Percentiles rank a stretch among this genome's conserved stretches.
phyloP scores from a whole-genome alignment of 2,888 invertebrate species.

The Baronia brevicornis region DNA sequence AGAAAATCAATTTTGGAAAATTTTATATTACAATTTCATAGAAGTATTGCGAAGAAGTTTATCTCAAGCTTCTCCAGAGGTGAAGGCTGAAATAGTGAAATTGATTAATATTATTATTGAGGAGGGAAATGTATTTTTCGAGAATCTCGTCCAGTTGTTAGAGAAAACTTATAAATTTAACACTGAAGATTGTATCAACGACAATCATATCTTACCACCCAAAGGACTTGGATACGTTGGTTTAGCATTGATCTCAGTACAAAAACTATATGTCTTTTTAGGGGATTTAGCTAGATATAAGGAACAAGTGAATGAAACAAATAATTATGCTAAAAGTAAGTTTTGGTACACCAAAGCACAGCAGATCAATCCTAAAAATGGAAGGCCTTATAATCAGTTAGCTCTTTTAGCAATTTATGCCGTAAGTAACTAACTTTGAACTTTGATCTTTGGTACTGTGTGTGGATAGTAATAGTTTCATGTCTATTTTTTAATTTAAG shows the following conservation, averaged over 20 bases:
- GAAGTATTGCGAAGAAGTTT: slow-evolving; percentile 85
- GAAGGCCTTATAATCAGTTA: slow-evolving; percentile 95
- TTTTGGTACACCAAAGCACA: slow-evolving; percentile 96
- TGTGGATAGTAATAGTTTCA: too few species aligned
- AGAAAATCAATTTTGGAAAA: slow-evolving; percentile 94
- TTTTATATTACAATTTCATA: slow-evolving; percentile 90
- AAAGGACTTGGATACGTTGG: slow-evolving; percentile 81
- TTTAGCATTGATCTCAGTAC: slow-evolving; percentile 88
- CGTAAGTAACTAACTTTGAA: slow-evolving; percentile 64
- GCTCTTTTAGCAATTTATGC: slow-evolving; percentile 91
- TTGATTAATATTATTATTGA: slow-evolving; percentile 82
- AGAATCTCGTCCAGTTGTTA: slow-evolving; percentile 81
- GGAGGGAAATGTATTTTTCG: slow-evolving; percentile 87
- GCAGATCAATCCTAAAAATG: slow-evolving; percentile 95
- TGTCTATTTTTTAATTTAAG: slow-evolving; percentile 69
- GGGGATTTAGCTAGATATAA: slow-evolving; percentile 95
- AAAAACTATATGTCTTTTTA: slow-evolving; percentile 90
- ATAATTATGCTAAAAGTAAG: slow-evolving; percentile 83
- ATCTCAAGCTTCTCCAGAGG: slow-evolving; percentile 74
- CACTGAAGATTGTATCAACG: slow-evolving; percentile 77
- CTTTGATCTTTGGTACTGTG: background rate
- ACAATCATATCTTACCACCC: slow-evolving; percentile 74
- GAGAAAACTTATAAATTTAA: slow-evolving; percentile 86
- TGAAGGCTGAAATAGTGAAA: slow-evolving; percentile 79
- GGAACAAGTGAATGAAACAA: slow-evolving; percentile 87